Conservation (phyloP, 2,797 vertebrate species). For the Huso huso region DNA sequence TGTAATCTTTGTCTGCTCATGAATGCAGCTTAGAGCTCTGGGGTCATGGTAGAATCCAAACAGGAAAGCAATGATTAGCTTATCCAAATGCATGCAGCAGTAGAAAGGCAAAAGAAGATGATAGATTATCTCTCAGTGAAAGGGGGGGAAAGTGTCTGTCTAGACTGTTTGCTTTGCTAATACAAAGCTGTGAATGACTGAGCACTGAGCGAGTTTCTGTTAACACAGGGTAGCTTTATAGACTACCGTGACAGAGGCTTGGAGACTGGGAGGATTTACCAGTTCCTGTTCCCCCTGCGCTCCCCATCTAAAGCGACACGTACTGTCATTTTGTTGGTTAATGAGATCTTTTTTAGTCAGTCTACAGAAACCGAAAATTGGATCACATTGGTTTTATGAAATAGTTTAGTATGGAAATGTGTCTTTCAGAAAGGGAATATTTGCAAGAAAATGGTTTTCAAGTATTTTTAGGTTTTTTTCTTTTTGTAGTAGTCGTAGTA, state of each 20-base stretch:
- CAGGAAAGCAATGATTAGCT: slow-evolving; percentile 56
- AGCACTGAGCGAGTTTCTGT: no score
- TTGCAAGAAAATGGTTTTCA: no score
- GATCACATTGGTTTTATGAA: no score
- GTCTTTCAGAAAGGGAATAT: no score
- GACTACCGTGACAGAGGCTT: slow-evolving; percentile 39
- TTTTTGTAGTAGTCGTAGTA: no score
- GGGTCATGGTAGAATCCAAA: slow-evolving; percentile 51
- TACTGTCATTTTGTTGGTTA: no score
- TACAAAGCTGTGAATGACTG: slow-evolving; percentile 35
- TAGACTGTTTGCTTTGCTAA: slow-evolving; percentile 67
- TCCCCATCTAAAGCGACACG: no score
- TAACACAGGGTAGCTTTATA: neutral
- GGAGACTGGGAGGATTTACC: slow-evolving; percentile 46
- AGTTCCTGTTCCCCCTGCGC: slow-evolving; percentile 43
- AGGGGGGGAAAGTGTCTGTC: slow-evolving; percentile 51
- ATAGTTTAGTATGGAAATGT: no score
- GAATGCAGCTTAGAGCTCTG: slow-evolving; percentile 6
- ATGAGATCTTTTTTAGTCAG: no score
- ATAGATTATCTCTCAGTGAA: slow-evolving; percentile 23
- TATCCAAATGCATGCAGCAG: slow-evolving; percentile 46
- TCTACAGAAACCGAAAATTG: no score
- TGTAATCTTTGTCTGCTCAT: no score
- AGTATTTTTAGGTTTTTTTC: no score
- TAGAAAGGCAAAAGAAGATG: slow-evolving; percentile 31